phyloP scores from a whole-genome alignment of 2,888 invertebrate species.

The Xestia rhomboidea region DNA sequence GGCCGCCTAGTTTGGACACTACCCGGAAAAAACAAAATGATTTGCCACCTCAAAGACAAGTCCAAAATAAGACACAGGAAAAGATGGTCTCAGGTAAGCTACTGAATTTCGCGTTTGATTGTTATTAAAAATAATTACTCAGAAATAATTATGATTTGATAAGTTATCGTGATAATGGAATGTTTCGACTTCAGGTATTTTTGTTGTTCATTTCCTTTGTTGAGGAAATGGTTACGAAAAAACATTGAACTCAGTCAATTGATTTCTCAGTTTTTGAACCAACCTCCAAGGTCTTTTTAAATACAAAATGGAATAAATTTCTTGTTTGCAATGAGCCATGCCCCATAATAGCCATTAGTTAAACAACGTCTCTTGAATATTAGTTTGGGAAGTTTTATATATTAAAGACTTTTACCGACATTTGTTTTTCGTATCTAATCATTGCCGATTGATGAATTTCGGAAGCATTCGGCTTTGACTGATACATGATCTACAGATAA shows the following conservation, averaged over 20 bases:
- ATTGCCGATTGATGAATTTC: not conserved
- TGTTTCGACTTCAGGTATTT: slow-evolving; percentile 19
- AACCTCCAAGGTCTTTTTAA: not conserved
- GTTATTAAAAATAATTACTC: slow-evolving; percentile 14
- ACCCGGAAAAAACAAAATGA: slow-evolving; percentile 95
- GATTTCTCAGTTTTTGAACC: not conserved
- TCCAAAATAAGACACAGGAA: slow-evolving; percentile 96
- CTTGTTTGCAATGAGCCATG: not conserved
- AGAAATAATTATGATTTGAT: slow-evolving; percentile 35
- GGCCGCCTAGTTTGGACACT: slow-evolving; percentile 95
- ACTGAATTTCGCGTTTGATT: slow-evolving; percentile 17
- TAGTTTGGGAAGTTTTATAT: not conserved
- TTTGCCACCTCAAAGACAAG: slow-evolving; percentile 97
- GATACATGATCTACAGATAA: slow-evolving; percentile 1
- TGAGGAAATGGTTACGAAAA: slow-evolving; percentile 12
- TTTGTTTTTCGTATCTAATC: slow-evolving; percentile 19
- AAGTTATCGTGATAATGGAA: slow-evolving; percentile 43
- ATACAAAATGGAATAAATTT: not conserved
- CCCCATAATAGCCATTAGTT: not conserved
- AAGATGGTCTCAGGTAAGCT: slow-evolving; percentile 96
- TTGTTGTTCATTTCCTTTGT: slow-evolving; percentile 25
- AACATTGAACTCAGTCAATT: too few species aligned
- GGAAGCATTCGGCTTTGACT: not conserved
- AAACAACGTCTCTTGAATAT: not conserved
- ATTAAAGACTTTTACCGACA: not conserved